Base-by-base conservation (phyloP, 2,113 vertebrate genomes). In the Nycticebus coucang region DNA sequence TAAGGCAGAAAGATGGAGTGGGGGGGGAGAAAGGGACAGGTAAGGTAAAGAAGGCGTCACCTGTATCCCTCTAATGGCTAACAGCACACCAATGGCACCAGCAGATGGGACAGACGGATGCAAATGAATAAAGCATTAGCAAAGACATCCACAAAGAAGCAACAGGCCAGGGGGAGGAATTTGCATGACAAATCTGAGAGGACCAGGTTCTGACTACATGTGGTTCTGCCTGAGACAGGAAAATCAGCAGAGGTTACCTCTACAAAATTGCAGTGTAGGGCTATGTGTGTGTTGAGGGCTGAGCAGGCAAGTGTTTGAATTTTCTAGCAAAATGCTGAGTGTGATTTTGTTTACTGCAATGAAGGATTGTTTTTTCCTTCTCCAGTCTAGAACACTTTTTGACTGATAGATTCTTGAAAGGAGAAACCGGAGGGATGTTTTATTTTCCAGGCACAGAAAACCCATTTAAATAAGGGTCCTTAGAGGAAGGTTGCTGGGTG, bases 81-180 rank as follows among this genome's bases (percentile, higher is more conserved):
- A 66, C 53, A 59, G 69, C 71, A 59, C 21, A 35, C 13, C 13
- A 28, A 84, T 88, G 68, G 68, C 77, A 75, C 37, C 62, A 94
- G 89, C 71, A 71, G 86, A 77, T 90, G 79, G 68, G 78, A 60
- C 30, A 89, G 85, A 18, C 0, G 4, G 86, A 82, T 83, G 82
- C 82, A 85, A 89, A 95, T 77, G 66, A 93, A 80, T 33, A 79
- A 95, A 35, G 33, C 50, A 72, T 87, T 69, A 94, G 81, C 53
- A 81, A 30, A 30, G 71, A 94, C 28, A 79, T 78, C 53, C 41
- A 81, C 55, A 88, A 72, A 78, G 45, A 85, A 85, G 21, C 68
- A 45, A 57, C n/a, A 74, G 59, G 50, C 64, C 74, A 64, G 72
- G n/a, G n/a, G n/a, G 72, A 91, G 94, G 77, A 84, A 77, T 64